Evolutionary conservation across 2,113 vertebrate species (phyloP).

Genomic region (Nothoprocta pentlandii): DNA sequence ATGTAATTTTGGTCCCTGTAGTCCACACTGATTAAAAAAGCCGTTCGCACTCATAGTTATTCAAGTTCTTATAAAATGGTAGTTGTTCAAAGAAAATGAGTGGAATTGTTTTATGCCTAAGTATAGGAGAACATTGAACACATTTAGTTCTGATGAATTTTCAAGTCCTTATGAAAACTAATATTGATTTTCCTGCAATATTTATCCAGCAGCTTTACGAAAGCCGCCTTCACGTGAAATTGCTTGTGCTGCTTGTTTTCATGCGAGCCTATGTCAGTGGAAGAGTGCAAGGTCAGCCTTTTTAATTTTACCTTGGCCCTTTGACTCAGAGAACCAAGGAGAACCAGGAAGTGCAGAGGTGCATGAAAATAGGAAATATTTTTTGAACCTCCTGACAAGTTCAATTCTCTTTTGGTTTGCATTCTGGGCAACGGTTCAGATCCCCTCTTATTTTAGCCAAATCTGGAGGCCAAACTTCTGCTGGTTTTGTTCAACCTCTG

Average conservation of each 20-base stretch:
- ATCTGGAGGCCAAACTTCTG: conserved; percentile 20
- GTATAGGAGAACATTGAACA: neutral
- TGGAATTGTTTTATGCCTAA: neutral
- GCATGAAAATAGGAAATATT: conserved; percentile 48
- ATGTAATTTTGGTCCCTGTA: neutral
- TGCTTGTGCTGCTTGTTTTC: neutral
- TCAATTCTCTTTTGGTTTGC: conserved; percentile 24
- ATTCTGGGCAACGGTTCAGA: conserved; percentile 34
- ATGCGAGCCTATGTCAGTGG: neutral
- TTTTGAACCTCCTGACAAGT: conserved; percentile 56
- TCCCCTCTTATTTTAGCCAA: conserved; percentile 47
- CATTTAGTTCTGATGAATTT: neutral
- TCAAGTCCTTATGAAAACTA: neutral
- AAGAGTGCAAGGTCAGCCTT: conserved; percentile 1
- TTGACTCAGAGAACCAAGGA: conserved; percentile 2
- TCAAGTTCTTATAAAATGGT: neutral
- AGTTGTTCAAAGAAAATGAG: neutral
- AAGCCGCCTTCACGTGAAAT: neutral
- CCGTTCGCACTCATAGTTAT: neutral
- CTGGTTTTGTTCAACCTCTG: conserved; percentile 44
- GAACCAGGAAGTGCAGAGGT: conserved; percentile 9
- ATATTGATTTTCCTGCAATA: neutral
- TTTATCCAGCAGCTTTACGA: neutral
- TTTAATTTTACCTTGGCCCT: conserved; percentile 38
- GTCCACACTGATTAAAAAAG: neutral